These are phyloP conservation scores for Apistogramma diplotaenia DNA, from an alignment of 2,113 vertebrate species.

Conservation along the genomic window DNA sequence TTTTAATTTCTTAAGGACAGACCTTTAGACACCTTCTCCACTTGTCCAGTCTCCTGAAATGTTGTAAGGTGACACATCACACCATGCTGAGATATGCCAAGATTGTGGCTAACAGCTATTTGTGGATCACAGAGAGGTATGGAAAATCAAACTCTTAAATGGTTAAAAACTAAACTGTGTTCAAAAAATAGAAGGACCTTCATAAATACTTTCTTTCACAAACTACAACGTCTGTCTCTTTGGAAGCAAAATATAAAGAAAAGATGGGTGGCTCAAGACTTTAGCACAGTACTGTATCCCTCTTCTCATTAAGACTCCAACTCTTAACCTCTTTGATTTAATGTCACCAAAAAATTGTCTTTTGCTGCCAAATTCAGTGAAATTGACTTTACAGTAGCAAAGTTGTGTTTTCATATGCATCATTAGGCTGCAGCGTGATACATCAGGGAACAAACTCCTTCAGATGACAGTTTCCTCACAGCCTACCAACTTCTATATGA, in stretches of 20 bases:
- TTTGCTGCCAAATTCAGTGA: background rate
- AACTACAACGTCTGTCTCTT: background rate
- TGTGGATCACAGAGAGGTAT: no score
- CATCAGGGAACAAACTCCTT: conserved; percentile 2
- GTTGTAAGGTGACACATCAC: background rate
- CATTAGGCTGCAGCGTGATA: background rate
- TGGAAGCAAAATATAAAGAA: background rate
- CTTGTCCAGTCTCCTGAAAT: background rate
- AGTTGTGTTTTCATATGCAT: background rate
- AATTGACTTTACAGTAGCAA: background rate
- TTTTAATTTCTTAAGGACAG: background rate
- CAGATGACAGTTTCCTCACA: conserved; percentile 3
- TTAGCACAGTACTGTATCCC: background rate
- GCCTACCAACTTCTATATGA: conserved; percentile 9
- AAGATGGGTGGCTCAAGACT: background rate
- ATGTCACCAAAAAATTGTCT: background rate
- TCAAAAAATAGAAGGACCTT: background rate
- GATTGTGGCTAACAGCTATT: background rate
- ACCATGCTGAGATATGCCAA: background rate
- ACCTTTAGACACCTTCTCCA: background rate
- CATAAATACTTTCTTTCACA: background rate
- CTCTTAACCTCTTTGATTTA: background rate
- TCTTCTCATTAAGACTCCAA: background rate
- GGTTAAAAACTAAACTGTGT: no score
- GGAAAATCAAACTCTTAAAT: no score